A percentile compares a stretch with the other conserved stretches of the same genome.
These are phyloP conservation scores for Halcyon smyrnensis DNA, from an alignment of 2,797 vertebrate genomes.

Conservation along the genomic window DNA sequence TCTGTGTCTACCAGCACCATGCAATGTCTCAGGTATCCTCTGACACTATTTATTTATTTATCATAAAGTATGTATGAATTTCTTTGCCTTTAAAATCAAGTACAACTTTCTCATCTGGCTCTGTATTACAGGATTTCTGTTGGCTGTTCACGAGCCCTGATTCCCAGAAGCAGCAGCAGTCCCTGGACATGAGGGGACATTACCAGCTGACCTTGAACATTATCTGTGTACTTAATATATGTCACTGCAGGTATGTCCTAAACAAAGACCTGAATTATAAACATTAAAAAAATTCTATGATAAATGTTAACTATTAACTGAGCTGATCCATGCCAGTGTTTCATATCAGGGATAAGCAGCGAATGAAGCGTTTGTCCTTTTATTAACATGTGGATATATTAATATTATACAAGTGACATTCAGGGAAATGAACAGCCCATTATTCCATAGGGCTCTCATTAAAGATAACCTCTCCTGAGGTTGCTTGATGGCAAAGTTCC, in stretches of 20 bases:
- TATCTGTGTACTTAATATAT: neutral
- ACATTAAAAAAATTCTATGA: neutral
- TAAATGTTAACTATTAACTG: conserved; percentile 33
- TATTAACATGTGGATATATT: conserved; percentile 35
- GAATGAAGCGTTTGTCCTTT: neutral
- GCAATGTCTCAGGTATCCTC: neutral
- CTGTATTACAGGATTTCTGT: neutral
- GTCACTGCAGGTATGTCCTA: neutral
- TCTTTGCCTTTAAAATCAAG: neutral
- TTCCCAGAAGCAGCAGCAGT: neutral
- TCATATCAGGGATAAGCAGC: neutral
- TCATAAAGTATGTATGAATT: neutral
- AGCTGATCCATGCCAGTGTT: neutral
- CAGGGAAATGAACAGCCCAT: conserved; percentile 42
- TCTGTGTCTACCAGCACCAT: neutral
- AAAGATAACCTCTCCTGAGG: conserved; percentile 43
- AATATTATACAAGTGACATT: conserved; percentile 50
- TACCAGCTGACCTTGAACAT: neutral
- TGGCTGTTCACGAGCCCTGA: neutral
- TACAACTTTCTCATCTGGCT: neutral
- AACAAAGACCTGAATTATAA: conserved; percentile 1
- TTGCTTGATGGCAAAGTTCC: neutral
- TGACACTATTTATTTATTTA: neutral
- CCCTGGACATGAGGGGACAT: neutral
- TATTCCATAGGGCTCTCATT: conserved; percentile 34